Evolutionary conservation across 2,113 vertebrate species (phyloP).

Genomic region (Petrocephalus zakoni): DNA sequence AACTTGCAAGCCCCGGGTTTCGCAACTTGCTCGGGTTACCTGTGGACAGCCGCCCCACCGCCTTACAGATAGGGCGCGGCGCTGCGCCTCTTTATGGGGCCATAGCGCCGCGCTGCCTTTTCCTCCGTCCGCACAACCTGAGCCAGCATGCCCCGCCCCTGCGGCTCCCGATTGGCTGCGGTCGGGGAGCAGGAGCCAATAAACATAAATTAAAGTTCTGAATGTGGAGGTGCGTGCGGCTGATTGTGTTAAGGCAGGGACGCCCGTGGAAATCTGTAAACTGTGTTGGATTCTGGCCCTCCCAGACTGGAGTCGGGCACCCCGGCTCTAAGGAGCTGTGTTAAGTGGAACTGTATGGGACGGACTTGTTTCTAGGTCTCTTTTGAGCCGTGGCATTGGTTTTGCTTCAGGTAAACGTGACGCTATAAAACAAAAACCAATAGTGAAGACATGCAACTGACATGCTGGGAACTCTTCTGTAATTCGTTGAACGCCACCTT

Average conservation of each 20-base stretch:
- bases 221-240: neutral
- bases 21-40: neutral
- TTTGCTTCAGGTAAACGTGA: neutral
- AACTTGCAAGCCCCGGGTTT: neutral
- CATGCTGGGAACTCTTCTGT: neutral
- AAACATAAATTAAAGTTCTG: neutral
- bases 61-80: neutral
- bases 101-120: neutral
- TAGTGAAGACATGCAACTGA: neutral
- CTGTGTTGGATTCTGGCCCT: no score
- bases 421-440: neutral
- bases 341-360: neutral
- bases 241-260: no score
- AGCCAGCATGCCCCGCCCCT: neutral
- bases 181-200: neutral
- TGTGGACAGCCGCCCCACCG: neutral
- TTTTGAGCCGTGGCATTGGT: neutral
- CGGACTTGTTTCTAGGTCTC: neutral
- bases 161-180: neutral
- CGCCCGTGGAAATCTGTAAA: no score
- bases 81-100: neutral
- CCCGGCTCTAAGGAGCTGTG: neutral
- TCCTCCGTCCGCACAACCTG: neutral
- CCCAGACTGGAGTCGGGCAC: no score
- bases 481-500: neutral